Evolutionary conservation across 2,797 vertebrate genomes (phyloP), one percentile per base, ranked within the genome.

Genomic region (Enteromius unitaeniatus): DNA sequence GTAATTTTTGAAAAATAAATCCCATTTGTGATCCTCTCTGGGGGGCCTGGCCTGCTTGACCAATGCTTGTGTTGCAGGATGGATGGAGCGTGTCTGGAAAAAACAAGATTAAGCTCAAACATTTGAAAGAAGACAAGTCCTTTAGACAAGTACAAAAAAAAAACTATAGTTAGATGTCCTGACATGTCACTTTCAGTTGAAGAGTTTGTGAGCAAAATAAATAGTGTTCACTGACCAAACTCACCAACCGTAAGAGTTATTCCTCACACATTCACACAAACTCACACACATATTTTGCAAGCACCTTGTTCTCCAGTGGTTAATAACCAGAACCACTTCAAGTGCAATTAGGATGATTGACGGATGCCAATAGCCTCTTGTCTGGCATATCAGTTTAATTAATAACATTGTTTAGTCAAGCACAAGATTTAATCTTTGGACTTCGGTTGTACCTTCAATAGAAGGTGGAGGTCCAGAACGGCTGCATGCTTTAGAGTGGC

Each of bases 341-440:
- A 85, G 51, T 21, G 21, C 79, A 88, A 82, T 88, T 79, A 79
- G 60, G 47, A 78, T 84, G 86, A 88, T 47, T 86, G 84, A 88
- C 76, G 60, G 64, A 73, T 62, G 45, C 65, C 75, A 79, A 80
- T 84, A 84, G 72, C 79, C 74, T 86, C 79, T 84, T 75, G 81
- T 78, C 82, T 49, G 51, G 76, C 83, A 67, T 81, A 81, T 81
- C 74, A 81, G 53, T 86, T 83, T 65, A 86, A 88, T 87, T 87
- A 88, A 83, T 89, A 81, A 80, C 73, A 78, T 87, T 88, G 84
- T 88, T 89, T 87, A 89, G 83, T 89, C 87, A 88, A 86, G 86
- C 88, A 86, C 77, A 78, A 80, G 37, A 86, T 87, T 88, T 83
- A 83, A 89, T 89, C 31, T 78, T 86, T 28, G 28, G 67, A 81